These are phyloP conservation scores for Allolobophora icterica DNA, from an alignment of 2,888 invertebrate species.

Conservation along the genomic window DNA sequence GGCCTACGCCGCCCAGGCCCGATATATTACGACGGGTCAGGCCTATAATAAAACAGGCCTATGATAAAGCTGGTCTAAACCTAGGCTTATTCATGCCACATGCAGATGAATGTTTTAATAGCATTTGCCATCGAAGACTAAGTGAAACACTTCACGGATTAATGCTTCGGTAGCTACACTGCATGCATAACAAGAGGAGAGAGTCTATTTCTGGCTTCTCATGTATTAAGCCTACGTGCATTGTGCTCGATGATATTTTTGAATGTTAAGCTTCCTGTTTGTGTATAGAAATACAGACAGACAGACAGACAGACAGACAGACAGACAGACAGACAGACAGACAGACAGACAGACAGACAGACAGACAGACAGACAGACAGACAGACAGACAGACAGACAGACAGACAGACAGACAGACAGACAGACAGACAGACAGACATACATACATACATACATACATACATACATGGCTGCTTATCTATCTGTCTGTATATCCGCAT, in stretches of 20 bases:
- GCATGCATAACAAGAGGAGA: neutral
- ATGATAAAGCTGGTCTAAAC: constrained; percentile 6
- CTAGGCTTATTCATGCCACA: neutral
- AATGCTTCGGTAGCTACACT: neutral
- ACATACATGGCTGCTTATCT: too few species aligned
- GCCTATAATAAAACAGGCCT: neutral
- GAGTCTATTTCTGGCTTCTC: neutral
- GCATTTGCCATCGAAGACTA: neutral
- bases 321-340: too few species aligned
- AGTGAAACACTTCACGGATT: neutral
- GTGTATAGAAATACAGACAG: neutral
- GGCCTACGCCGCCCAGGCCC: neutral
- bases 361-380: too few species aligned
- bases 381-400: too few species aligned
- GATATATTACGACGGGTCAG: too few species aligned
- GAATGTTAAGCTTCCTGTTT: constrained; percentile 1
- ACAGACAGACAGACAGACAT: too few species aligned
- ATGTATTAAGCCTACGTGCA: neutral
- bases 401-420: too few species aligned
- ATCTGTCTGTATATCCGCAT: too few species aligned
- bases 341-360: too few species aligned
- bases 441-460: too few species aligned
- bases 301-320: too few species aligned
- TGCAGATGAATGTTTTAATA: neutral
- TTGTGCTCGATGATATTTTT: neutral